These are phyloP conservation scores for Tinea semifulvella DNA, from an alignment of 2,888 invertebrate genomes.

Conservation along the genomic window DNA sequence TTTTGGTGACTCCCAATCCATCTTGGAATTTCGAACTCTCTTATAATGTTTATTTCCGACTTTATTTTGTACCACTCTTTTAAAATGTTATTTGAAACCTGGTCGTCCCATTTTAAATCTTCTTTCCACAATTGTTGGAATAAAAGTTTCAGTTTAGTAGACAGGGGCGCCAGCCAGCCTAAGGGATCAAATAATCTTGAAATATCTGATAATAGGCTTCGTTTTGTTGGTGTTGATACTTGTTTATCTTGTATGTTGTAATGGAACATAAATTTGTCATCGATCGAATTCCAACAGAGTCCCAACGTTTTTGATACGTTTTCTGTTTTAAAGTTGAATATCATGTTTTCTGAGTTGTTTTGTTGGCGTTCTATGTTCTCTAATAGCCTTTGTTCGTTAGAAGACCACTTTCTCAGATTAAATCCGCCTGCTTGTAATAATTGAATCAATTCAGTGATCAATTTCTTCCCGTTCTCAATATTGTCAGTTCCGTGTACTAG, in stretches of 20 bases:
- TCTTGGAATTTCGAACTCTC: neutral
- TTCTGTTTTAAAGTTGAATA: too few species aligned
- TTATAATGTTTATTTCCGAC: constrained; percentile 5
- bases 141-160: constrained; percentile 13
- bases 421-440: constrained; percentile 17
- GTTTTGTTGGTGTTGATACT: constrained; percentile 2
- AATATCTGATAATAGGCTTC: constrained; percentile 13
- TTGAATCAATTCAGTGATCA: constrained; percentile 16
- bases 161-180: constrained; percentile 12
- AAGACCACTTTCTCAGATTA: constrained; percentile 18
- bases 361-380: too few species aligned
- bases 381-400: too few species aligned
- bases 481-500: constrained; percentile 8
- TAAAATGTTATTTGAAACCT: neutral
- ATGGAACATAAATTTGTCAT: too few species aligned
- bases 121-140: constrained; percentile 13
- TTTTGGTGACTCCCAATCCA: constrained; percentile 5
- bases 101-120: constrained; percentile 12
- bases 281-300: too few species aligned
- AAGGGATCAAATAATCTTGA: constrained; percentile 14
- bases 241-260: constrained; percentile 1
- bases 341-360: too few species aligned
- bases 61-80: constrained; percentile 5
- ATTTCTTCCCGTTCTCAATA: constrained; percentile 10
- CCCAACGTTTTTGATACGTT: too few species aligned